Evolutionary conservation across 1,140 invertebrate genomes (phyloP), one percentile per base, ranked within the genome.

Genomic region (Arion vulgaris): DNA sequence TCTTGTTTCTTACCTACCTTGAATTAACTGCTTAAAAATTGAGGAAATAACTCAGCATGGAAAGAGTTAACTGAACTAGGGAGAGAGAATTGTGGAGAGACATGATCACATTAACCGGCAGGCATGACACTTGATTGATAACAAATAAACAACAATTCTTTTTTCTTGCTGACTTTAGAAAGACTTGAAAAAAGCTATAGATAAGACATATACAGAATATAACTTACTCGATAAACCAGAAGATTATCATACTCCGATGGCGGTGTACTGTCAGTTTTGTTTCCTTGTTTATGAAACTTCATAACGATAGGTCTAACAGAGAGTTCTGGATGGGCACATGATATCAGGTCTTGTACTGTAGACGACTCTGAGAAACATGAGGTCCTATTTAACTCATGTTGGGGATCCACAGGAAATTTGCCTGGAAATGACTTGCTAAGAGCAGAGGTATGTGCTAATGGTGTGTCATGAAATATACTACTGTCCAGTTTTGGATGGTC

Each of bases 171-270:
- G 5, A 5, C 41, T 7, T 45, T 45, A 45, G 15, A 45, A 5
- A 45, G 41, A 45, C 41, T 45, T 45, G 41, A 45, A 45, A 45
- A 15, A 7, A 45, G 5, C 5, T 15, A 7, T 7, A 45, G 5
- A 15, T 7, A 15, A 15, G 15, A 45, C 41, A 45, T 7, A 15
- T 45, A 45, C 41, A 45, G 41, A 45, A 45, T 45, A 45, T 53
- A 39, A 76, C 49, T 84, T 75, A 72, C 78, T 17, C 78, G 38
- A 49, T 80, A 80, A 23, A 71, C 57, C 11, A 80, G 81, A 17
- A 92, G 80, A 88, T 93, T 93, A 89, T 96, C 95, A 90, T 96
- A 96, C 51, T 95, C 95, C 4, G 95, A 96, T 82, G 95, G 94
- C 26, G 95, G 92, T 95, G 92, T 93, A 77, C 92, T 91, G 85